A percentile compares a stretch with the other conserved stretches of the same genome.
Conservation (phyloP, 2,888 invertebrate species). For the Eupithecia pulchellata region DNA sequence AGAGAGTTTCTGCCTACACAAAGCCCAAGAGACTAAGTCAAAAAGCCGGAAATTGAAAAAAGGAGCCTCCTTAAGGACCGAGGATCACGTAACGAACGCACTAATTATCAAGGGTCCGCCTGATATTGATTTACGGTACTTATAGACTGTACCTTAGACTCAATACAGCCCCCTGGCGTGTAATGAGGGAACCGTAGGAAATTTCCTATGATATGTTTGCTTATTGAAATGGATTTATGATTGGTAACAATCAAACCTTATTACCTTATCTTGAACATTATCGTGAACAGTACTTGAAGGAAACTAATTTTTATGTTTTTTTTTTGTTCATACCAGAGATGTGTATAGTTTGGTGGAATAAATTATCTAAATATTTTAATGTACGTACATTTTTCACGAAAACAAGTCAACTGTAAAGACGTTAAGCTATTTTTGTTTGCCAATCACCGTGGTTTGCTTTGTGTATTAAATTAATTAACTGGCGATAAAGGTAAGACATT, state of each 20-base stretch:
- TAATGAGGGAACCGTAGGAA: not conserved
- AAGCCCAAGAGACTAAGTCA: not conserved
- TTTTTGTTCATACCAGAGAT: not conserved
- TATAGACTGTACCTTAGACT: not conserved
- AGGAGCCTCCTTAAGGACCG: constrained; percentile 39
- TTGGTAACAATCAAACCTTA: not conserved
- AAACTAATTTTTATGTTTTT: not conserved
- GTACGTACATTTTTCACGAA: not conserved
- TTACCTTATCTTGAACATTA: not conserved
- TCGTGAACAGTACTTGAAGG: not conserved
- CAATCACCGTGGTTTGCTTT: too few species aligned
- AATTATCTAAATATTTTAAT: not conserved
- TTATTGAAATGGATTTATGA: not conserved
- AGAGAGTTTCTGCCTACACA: not conserved
- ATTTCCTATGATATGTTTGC: not conserved
- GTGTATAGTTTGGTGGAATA: not conserved
- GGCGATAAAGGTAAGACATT: too few species aligned
- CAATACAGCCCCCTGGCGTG: not conserved
- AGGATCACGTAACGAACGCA: constrained; percentile 77
- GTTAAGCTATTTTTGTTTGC: not conserved
- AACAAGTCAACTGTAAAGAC: not conserved
- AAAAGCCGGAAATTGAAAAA: constrained; percentile 15
- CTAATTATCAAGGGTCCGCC: constrained; percentile 85
- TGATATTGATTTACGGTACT: constrained; percentile 80
- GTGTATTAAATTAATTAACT: not conserved